Evolutionary conservation across 2,113 vertebrate species (phyloP), one percentile per base, ranked within the genome.

Genomic region (Coptodon bakossiorum): DNA sequence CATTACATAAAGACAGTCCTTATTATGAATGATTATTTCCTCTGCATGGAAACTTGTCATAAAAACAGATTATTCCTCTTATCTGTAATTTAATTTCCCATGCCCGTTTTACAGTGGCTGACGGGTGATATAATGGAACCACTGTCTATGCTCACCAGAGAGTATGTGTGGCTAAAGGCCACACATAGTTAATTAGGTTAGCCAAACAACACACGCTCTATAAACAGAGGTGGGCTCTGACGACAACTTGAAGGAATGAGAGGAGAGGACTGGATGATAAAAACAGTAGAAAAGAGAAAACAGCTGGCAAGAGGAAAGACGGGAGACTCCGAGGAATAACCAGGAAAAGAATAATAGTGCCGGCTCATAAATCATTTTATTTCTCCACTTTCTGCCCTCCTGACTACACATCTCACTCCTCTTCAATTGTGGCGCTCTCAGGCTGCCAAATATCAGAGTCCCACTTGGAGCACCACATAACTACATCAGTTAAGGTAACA

Each of bases 281-380:
- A 85, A 92, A 86, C 38, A 86, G 31, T 19, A 83, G 83, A 52
- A 61, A 53, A 57, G 3, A 43, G 80, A 81, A 61, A 57, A 80
- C 17, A 45, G 54, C 22, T 45, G 17, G 50, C n/a, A 27, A 76
- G 45, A 82, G 53, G 27, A 34, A 59, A 57, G 9, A 52, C 24
- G 27, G 56, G 68, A 24, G 31, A 79, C 48, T 50, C 52, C 6
- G 4, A 87, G 83, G 86, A 88, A 82, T 29, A 34, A 87, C 52
- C 19, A 66, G 78, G 63, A 86, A 83, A 87, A 81, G 63, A 88
- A 90, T 79, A 90, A 88, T 66, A 90, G 61, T 53, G 50, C 27
- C 31, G 34, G 29, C 76, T 92, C 88, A 85, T 88, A 90, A 93
- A 92, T 90, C 83, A 89, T 89, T 80, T 82, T 3, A 54, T 87